Percentiles rank a stretch among this genome's conserved stretches.
Conservation (phyloP, 2,888 invertebrate species). For the Conops quadrifasciatus region DNA sequence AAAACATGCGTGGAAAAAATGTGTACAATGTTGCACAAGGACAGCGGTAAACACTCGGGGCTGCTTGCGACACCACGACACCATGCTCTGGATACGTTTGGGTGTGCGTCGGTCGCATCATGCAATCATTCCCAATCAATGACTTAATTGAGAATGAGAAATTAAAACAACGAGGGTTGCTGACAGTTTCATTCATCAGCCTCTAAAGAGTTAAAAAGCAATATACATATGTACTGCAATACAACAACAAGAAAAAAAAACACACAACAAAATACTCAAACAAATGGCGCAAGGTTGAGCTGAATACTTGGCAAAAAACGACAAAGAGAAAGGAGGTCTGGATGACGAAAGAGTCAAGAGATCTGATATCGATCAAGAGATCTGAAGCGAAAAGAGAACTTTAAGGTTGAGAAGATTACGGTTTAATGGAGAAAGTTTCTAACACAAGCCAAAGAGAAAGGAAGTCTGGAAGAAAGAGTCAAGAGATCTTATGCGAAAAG, state of each 20-base stretch:
- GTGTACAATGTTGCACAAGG: slow-evolving; percentile 17
- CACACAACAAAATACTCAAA: not conserved
- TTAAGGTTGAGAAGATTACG: no score
- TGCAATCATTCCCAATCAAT: slow-evolving; percentile 20
- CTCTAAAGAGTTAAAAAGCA: slow-evolving; percentile 14
- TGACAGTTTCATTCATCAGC: slow-evolving; percentile 31
- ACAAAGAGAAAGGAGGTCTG: no score
- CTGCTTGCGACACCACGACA: no score
- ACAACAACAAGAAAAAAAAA: not conserved
- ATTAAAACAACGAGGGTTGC: slow-evolving; percentile 34
- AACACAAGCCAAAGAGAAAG: no score
- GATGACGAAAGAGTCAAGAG: no score
- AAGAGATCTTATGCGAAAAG: no score
- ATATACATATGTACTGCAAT: slow-evolving; percentile 1
- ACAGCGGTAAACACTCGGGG: slow-evolving; percentile 6
- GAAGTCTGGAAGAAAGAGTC: no score
- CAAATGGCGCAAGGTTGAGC: not conserved
- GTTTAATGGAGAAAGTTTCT: no score
- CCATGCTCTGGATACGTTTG: not conserved
- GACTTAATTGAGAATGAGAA: slow-evolving; percentile 33
- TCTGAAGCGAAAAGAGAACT: no score
- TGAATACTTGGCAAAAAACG: no score
- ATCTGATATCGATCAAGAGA: no score
- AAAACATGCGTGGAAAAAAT: slow-evolving; percentile 4
- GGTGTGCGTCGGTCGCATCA: not conserved